phyloP scores from a whole-genome alignment of 2,888 invertebrate genomes.

The Resseliella maxima region DNA sequence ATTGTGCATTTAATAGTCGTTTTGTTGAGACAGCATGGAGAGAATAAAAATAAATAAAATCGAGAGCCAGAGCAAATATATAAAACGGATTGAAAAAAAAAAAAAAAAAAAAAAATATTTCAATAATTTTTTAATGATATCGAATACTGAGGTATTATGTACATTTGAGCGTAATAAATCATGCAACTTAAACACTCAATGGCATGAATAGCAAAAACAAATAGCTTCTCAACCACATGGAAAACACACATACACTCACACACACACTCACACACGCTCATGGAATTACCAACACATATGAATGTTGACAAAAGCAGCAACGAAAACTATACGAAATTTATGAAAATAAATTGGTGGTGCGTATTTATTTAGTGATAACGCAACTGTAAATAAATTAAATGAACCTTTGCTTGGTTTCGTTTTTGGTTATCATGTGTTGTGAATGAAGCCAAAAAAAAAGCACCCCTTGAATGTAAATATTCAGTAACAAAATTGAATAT shows the following conservation, averaged over 20 bases:
- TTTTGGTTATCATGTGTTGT: not conserved
- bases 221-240: not conserved
- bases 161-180: slow-evolving; percentile 32
- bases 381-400: slow-evolving; percentile 50
- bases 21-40: no score
- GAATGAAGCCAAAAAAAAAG: not conserved
- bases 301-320: not conserved
- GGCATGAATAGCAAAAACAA: slow-evolving; percentile 13
- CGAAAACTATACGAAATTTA: slow-evolving; percentile 6
- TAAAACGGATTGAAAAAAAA: no score
- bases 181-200: slow-evolving; percentile 42
- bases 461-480: not conserved
- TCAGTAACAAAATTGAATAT: slow-evolving; percentile 24
- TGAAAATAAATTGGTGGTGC: slow-evolving; percentile 23
- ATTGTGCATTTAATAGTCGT: slow-evolving; percentile 16
- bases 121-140: not conserved
- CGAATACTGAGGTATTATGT: not conserved
- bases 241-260: not conserved
- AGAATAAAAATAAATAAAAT: not conserved
- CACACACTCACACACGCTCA: no score
- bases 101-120: not conserved
- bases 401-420: slow-evolving; percentile 27
- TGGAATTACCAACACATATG: no score
- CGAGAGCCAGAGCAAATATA: no score
- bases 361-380: slow-evolving; percentile 48